phyloP scores from a whole-genome alignment of 1,140 invertebrate genomes.

The Aphaenogaster rudis region DNA sequence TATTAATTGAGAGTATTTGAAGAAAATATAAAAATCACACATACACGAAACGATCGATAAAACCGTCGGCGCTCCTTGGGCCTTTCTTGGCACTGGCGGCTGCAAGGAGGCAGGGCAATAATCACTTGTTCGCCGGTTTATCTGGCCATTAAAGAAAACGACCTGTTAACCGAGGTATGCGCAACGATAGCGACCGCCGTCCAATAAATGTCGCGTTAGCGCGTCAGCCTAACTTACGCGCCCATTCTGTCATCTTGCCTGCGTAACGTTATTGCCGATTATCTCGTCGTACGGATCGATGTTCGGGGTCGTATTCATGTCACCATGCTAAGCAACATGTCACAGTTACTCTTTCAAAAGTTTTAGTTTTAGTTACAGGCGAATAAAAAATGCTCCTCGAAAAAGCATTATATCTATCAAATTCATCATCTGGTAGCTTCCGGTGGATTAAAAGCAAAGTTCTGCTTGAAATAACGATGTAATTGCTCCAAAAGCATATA shows the following conservation, averaged over 20 bases:
- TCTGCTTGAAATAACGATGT: not conserved
- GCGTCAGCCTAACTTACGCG: constrained; percentile 53
- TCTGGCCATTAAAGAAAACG: constrained; percentile 79
- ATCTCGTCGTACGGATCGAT: constrained; percentile 63
- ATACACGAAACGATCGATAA: constrained; percentile 16
- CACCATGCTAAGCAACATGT: constrained; percentile 16
- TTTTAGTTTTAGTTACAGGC: not conserved
- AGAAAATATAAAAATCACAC: constrained; percentile 12
- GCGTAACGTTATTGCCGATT: constrained; percentile 45
- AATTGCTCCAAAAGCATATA: not conserved
- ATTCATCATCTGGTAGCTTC: not conserved
- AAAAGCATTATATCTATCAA: not conserved
- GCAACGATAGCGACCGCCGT: constrained; percentile 58
- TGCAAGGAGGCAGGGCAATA: constrained; percentile 65
- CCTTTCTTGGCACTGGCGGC: constrained; percentile 48
- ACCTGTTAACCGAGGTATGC: constrained; percentile 76
- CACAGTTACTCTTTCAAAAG: not conserved
- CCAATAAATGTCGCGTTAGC: constrained; percentile 77
- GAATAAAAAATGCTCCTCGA: not conserved
- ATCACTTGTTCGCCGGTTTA: constrained; percentile 73
- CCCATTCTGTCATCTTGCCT: constrained; percentile 59
- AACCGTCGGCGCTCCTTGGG: constrained; percentile 18
- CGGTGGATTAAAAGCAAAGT: not conserved
- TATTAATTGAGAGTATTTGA: not conserved
- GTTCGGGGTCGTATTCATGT: not conserved